Evolutionary conservation across 2,797 vertebrate species (phyloP).

Genomic region (Mionectes olivaceus): DNA sequence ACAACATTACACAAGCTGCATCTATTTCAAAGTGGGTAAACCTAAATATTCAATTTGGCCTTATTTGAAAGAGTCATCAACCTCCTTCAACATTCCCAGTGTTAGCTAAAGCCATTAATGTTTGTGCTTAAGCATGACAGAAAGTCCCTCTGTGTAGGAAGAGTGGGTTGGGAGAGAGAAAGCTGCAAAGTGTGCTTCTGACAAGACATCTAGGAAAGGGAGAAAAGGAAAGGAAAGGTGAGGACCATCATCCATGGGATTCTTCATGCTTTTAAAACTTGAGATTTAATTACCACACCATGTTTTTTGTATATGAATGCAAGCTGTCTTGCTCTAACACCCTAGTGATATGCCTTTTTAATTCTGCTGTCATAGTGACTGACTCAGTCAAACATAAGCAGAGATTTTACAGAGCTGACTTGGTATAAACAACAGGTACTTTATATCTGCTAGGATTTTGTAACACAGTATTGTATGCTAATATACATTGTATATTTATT

Average conservation of each 20-base stretch:
- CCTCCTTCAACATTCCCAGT: background rate
- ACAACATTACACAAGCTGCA: background rate
- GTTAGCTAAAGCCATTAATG: background rate
- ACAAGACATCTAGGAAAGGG: background rate
- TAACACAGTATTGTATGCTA: background rate
- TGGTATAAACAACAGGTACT: background rate
- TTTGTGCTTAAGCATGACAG: background rate
- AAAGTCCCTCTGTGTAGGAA: background rate
- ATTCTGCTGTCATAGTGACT: background rate
- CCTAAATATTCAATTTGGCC: background rate
- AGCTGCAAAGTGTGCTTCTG: background rate
- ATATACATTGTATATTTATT: background rate
- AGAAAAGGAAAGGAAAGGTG: background rate
- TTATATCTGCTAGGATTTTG: slow-evolving; percentile 14
- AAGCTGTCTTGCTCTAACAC: background rate
- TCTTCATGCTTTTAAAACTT: background rate
- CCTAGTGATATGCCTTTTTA: background rate
- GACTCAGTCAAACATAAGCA: background rate
- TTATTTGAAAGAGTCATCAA: background rate
- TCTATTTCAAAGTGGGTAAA: background rate
- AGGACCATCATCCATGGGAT: background rate
- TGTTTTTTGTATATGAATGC: background rate
- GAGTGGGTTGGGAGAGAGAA: background rate
- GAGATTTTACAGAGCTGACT: background rate
- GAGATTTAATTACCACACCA: background rate